Conservation (phyloP, 2,888 invertebrate genomes). For the Noctua janthina region DNA sequence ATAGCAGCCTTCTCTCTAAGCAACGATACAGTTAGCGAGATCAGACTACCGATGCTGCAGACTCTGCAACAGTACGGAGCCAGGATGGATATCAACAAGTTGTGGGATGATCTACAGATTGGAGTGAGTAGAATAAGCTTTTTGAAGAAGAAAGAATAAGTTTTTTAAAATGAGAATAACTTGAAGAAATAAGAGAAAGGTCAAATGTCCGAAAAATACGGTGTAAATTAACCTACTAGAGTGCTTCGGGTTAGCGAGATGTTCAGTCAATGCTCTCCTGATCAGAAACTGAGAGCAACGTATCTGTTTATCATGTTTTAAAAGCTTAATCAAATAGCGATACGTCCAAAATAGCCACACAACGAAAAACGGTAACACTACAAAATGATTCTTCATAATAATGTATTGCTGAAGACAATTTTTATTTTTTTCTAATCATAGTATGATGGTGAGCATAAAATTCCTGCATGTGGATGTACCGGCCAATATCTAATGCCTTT, state of each 20-base stretch:
- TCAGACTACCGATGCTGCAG: conserved; percentile 78
- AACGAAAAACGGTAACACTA: not conserved
- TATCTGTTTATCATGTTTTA: not conserved
- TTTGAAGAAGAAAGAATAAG: not conserved
- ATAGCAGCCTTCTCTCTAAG: conserved; percentile 77
- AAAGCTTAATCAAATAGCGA: not conserved
- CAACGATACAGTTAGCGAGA: conserved; percentile 73
- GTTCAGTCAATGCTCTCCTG: not conserved
- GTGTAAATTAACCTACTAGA: not conserved
- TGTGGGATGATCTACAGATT: conserved; percentile 85
- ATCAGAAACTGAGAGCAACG: conserved; percentile 26
- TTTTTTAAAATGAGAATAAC: not conserved
- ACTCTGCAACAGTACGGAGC: conserved; percentile 75
- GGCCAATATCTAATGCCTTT: not conserved
- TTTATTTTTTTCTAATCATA: not conserved
- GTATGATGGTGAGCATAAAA: not conserved
- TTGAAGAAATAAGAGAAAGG: not conserved
- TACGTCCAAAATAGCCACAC: not conserved
- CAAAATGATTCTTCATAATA: not conserved
- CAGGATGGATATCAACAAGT: conserved; percentile 73
- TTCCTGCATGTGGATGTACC: not conserved
- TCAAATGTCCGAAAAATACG: not conserved
- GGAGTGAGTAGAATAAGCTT: conserved; percentile 71
- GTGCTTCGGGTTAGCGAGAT: not conserved
- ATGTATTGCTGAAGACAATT: not conserved